phyloP scores from a whole-genome alignment of 2,113 vertebrate genomes.

The Ondatra zibethicus region DNA sequence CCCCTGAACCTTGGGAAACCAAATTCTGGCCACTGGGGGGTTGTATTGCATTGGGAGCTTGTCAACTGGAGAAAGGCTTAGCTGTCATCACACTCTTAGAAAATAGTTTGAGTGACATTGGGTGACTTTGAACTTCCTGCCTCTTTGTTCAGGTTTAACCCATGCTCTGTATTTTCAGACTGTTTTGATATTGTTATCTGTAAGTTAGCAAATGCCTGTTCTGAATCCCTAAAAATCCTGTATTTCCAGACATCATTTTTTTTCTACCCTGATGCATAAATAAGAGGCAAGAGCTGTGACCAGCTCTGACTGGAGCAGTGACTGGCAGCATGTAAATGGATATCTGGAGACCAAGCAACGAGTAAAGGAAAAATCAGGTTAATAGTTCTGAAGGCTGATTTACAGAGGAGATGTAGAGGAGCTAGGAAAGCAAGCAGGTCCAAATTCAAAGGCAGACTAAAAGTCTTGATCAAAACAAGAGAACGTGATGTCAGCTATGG shows the following conservation, averaged over 20 bases:
- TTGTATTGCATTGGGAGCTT: background rate
- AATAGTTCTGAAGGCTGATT: background rate
- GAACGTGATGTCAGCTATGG: too few species aligned
- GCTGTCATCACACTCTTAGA: background rate
- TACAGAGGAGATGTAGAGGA: background rate
- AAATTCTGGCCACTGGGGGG: background rate
- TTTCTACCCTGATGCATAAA: background rate
- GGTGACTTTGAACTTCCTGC: background rate
- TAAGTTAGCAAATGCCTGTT: background rate
- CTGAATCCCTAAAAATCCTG: background rate
- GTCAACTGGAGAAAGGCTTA: background rate
- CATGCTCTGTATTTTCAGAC: background rate
- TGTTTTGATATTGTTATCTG: background rate
- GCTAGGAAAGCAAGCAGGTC: background rate
- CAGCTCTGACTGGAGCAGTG: background rate
- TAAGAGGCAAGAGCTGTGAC: background rate
- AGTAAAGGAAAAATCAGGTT: background rate
- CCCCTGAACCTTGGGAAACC: background rate
- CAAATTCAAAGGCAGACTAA: background rate
- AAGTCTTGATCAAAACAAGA: background rate
- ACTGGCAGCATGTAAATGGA: background rate
- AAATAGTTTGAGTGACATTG: background rate
- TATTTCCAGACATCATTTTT: background rate
- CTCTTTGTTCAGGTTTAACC: background rate
- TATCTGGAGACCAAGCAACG: background rate